Evolutionary conservation across 2,113 vertebrate genomes (phyloP), one percentile per base, ranked within the genome.

Genomic region (Trachemys scripta): DNA sequence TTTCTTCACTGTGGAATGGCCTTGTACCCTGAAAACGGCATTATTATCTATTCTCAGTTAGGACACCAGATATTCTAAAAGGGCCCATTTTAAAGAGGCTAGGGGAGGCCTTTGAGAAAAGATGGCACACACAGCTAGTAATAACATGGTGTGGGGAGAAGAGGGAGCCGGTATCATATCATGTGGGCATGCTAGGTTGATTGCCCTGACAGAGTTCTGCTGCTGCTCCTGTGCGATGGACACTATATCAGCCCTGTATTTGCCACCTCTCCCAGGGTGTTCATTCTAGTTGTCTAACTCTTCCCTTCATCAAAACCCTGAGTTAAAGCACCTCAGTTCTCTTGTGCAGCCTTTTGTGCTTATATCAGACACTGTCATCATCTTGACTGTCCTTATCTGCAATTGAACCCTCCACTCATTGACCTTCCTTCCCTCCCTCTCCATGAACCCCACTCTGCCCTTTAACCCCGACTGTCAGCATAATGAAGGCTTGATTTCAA

Each of bases 401-500:
- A 95, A 84, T 87, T 49, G 88, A 97, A 96, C 95, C 81, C 80
- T 97, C 86, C 29, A 80, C 96, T 94, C 90, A 84, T 25, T 83
- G 31, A 6, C 85, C 84, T 92, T 84, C 88, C 75, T 6, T 0
- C 4, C 84, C 90, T 89, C 88, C 96, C 87, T 96, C 90, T 90
- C 95, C 80, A 42, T 0, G 3, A 95, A 80, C 90, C 94, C 96
- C 92, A 95, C 3, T 4, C 90, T 93, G 96, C 95, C 97, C 97
- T 96, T 97, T 97, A 98, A 97, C 97, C 98, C 94, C 96, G 95
- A 95, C 97, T 98, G 98, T 98, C 92, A 87, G 97, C 94, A 98
- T 99, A 99, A 99, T 98, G 98, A 98, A 98, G 98, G 98, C 97
- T 99, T 98, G 98, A 99, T 99, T 99, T 99, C 98, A 98, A 96